Base-by-base conservation (phyloP, 2,888 invertebrate species). In the Pasiphila rectangulata region DNA sequence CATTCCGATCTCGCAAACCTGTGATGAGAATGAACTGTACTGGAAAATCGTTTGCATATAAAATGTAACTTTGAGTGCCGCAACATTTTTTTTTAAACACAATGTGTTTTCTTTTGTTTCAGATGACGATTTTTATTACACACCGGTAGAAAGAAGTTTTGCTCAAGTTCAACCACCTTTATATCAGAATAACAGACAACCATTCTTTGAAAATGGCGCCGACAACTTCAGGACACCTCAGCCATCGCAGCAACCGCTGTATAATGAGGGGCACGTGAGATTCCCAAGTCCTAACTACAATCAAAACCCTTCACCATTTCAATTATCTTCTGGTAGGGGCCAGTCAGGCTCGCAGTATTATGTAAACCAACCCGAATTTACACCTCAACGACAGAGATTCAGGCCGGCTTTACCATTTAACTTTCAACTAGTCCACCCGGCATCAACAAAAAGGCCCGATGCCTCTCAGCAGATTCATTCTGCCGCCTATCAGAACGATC, bases 401-500 rank as follows among this genome's bases (percentile, higher is more conserved):
- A 79, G 83, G 67, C 86, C 83, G 41, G 75, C 84, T 16, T 60
- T 80, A 49, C 87, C 88, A 35, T 86, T 77, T 46, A 89, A 87
- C 56, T 88, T 75, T 61, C 87, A 89, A 71, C 66, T 83, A 54
- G 72, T 80, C 36, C 86, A 88, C 53, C 85, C 86, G 42, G 85
- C 86, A 3, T 84, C 89, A 20, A 90, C 90, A 2, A 87, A 89
- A 64, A 81, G 87, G 63, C 92, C 92, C 25, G 91, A 91, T 56
- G 80, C 85, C 47, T 82, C 90, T 51, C 85, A 90, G 61, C 85
- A 90, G 61, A 90, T 91, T 57, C 91, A 90, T 65, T 86, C 88
- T n/a, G 79, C 85, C 37, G 89, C 87, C 2, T 90, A 90, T 63
- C 90, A 89, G 64, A 89, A 90, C 64, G 88, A 91, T 62, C 91